These are phyloP conservation scores for Tachypleus tridentatus DNA, from an alignment of 1,140 invertebrate genomes.

Conservation along the genomic window DNA sequence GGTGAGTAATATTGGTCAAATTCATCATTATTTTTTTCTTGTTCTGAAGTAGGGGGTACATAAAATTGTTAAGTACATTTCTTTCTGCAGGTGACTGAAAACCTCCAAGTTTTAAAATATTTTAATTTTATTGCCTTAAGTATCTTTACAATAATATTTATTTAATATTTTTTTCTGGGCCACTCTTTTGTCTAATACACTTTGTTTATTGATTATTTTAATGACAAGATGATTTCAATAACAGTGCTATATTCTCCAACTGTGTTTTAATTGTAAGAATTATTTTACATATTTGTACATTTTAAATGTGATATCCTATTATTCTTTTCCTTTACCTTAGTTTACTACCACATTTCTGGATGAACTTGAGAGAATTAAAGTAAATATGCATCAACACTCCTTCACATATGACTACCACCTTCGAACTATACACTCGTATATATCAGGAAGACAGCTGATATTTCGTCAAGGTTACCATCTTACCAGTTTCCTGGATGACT, in stretches of 20 bases:
- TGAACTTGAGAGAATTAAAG: slow-evolving; percentile 60
- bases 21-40: slow-evolving; percentile 4
- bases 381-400: slow-evolving; percentile 63
- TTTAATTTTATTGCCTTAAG: too few relatives aligned
- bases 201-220: too few relatives aligned
- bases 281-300: not conserved
- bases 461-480: slow-evolving; percentile 59
- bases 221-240: not conserved
- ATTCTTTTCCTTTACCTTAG: slow-evolving; percentile 36
- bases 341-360: slow-evolving; percentile 57
- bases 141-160: too few relatives aligned
- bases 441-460: slow-evolving; percentile 47
- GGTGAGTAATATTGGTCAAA: slow-evolving; percentile 18
- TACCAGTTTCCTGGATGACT: slow-evolving; percentile 65
- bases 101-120: too few relatives aligned
- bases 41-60: too few relatives aligned
- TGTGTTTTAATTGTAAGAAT: slow-evolving; percentile 10
- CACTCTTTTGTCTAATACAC: too few relatives aligned
- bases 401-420: slow-evolving; percentile 81
- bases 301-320: slow-evolving; percentile 4
- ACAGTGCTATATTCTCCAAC: not conserved
- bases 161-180: too few relatives aligned
- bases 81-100: too few relatives aligned
- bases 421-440: slow-evolving; percentile 55
- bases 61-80: too few relatives aligned